Evolutionary conservation across 2,888 invertebrate genomes (phyloP).

Genomic region (Drosophila borealis): DNA sequence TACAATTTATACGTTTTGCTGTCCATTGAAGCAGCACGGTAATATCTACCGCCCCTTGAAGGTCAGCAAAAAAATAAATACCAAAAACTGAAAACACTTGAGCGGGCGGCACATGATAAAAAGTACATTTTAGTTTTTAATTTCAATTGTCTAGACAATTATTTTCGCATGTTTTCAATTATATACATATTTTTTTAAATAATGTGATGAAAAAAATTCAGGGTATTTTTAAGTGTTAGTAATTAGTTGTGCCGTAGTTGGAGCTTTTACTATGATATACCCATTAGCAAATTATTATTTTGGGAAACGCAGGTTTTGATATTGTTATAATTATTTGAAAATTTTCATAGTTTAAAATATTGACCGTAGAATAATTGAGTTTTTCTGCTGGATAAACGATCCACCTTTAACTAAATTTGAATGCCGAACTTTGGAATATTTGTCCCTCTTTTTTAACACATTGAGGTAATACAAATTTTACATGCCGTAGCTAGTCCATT

Average conservation of each 20-base stretch:
- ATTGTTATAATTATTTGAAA: too few relatives aligned
- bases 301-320: too few relatives aligned
- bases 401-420: too few relatives aligned
- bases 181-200: not conserved
- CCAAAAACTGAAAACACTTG: slow-evolving; percentile 52
- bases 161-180: slow-evolving; percentile 15
- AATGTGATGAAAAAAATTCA: not conserved
- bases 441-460: too few relatives aligned
- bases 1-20: slow-evolving; percentile 37
- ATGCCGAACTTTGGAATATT: too few relatives aligned
- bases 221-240: not conserved
- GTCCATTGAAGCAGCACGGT: slow-evolving; percentile 71
- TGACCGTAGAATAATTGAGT: too few relatives aligned
- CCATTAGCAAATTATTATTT: too few relatives aligned
- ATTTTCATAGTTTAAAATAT: too few relatives aligned
- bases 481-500: not conserved
- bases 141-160: slow-evolving; percentile 38
- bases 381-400: too few relatives aligned
- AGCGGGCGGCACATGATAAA: slow-evolving; percentile 50
- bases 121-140: slow-evolving; percentile 13
- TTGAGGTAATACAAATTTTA: not conserved
- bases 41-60: slow-evolving; percentile 73
- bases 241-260: not conserved
- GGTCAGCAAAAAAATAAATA: slow-evolving; percentile 47
- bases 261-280: not conserved